Percentiles rank a stretch among this genome's conserved stretches.
These are phyloP conservation scores for Polydrusus tereticollis DNA, from an alignment of 2,888 invertebrate genomes.

Conservation along the genomic window DNA sequence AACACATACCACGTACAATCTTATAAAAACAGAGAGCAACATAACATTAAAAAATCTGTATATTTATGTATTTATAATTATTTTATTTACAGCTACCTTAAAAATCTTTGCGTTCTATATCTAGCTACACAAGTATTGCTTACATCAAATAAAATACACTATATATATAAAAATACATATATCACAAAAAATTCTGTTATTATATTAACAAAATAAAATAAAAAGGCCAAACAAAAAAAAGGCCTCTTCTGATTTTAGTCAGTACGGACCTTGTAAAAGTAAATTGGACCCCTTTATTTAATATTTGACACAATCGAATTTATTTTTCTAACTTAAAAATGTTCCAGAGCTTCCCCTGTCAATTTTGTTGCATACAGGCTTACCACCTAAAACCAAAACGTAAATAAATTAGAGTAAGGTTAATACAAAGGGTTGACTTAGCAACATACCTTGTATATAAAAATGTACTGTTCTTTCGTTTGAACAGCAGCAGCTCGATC, in stretches of 20 bases:
- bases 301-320: conserved; percentile 18
- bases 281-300: not conserved
- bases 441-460: conserved; percentile 96
- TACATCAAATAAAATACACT: not conserved
- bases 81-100: conserved; percentile 10
- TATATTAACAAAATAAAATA: not conserved
- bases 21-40: not conserved
- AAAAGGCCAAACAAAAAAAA: not conserved
- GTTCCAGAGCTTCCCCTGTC: conserved; percentile 79
- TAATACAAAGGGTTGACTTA: too few species aligned
- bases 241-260: too few species aligned
- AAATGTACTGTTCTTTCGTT: conserved; percentile 92
- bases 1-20: not conserved
- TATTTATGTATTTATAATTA: not conserved
- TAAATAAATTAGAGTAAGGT: too few species aligned
- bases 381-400: conserved; percentile 76
- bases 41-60: conserved; percentile 3
- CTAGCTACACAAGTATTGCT: not conserved
- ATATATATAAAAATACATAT: conserved; percentile 28
- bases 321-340: conserved; percentile 58
- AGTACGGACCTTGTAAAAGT: too few species aligned
- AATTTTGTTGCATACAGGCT: conserved; percentile 88
- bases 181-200: conserved; percentile 27
- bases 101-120: not conserved
- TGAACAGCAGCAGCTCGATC: conserved; percentile 92